A percentile compares a stretch with the other conserved stretches of the same genome.
Evolutionary conservation across 2,113 vertebrate species (phyloP).

Genomic region (Hipposideros armiger): DNA sequence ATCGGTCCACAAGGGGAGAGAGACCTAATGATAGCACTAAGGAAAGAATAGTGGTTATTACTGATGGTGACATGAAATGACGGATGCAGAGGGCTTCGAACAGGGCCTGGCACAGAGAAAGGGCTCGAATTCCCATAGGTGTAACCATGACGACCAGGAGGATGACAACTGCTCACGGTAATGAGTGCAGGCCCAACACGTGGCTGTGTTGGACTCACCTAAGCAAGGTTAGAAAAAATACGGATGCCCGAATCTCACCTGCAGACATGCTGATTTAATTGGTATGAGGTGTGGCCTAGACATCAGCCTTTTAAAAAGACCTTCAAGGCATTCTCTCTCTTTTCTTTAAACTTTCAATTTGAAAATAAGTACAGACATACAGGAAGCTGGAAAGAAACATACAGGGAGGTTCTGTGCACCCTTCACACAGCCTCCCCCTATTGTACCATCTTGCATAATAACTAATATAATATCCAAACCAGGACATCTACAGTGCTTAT

Average conservation of each 20-base stretch:
- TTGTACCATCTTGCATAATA: not conserved
- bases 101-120: fast-evolving
- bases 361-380: not conserved
- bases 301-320: not conserved
- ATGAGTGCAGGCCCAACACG: not conserved
- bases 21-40: no score
- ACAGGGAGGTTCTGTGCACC: not conserved
- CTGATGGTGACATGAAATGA: no score
- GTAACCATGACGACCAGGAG: fast-evolving
- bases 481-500: not conserved
- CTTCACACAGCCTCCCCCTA: not conserved
- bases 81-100: not conserved
- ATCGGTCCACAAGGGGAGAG: conserved; percentile 9
- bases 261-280: not conserved
- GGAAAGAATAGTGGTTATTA: no score
- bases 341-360: not conserved
- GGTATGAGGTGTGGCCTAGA: not conserved
- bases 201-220: not conserved
- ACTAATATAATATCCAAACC: not conserved
- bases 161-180: not conserved
- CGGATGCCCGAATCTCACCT: not conserved
- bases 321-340: not conserved
- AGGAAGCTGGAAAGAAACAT: not conserved
- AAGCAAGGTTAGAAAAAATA: not conserved
- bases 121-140: not conserved